Base-by-base conservation (phyloP, 1,140 invertebrate species). In the Drosophila sechellia region DNA sequence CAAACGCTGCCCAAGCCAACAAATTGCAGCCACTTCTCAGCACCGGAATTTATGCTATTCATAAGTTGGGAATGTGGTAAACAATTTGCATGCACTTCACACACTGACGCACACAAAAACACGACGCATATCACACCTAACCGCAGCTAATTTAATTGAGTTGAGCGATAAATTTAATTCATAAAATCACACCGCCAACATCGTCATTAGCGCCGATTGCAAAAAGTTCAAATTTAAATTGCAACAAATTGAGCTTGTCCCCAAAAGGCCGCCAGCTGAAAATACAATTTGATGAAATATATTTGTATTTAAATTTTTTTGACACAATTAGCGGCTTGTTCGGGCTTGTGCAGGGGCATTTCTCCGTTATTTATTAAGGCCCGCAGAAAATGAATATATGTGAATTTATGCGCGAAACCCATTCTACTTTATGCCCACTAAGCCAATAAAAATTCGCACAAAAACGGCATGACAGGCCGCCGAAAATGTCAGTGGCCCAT, bases 371-470 rank as follows among this genome's bases (percentile, higher is more conserved):
- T 64, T 66, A 50, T 15, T 20, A 34, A 25, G 54, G 49, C 25
- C 35, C 11, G 12, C 12, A 39, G 25, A 35, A 35, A 37, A 22
- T 48, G 34, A 17, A 15, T 66, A 27, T 20, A 39, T 54, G 39
- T 11, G 22, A 40, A 68, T 68, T 46, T 68, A 48, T 70, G 64
- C 25, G 43, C 17, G 35, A 25, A 52, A 48, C 45, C 40, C 60
- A 64, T 64, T 46, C 42, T 22, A 20, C 37, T 43, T 59, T 59
- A 52, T 60, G 57, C 57, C 49, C 55, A 72, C 68, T 71, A 70
- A 87, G 66, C 74, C 63, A 70, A 85, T 85, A 71, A 77, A 78
- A 75, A 85, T 78, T 85, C 74, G 61, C 69, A 75, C 53, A 77
- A 78, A 66, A 85, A 66, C 64, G 70, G 53, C 64, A 63, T 79